Conservation (phyloP, 2,113 vertebrate genomes). For the Pterocles orientalis region DNA sequence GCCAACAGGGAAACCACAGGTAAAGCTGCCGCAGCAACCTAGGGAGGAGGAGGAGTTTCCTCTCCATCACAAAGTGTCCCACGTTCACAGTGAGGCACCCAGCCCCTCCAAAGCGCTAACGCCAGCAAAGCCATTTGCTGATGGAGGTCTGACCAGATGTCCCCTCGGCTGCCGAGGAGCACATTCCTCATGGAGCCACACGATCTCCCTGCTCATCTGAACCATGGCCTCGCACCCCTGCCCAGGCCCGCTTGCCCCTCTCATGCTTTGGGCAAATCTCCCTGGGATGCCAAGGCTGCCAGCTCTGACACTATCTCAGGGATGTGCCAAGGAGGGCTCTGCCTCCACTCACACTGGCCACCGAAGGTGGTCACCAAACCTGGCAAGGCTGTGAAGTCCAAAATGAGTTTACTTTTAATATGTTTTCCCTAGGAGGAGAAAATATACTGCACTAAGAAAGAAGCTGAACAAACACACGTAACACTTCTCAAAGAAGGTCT, state of each 20-base stretch:
- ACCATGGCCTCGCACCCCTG: fast-evolving
- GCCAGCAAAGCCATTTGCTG: neutral
- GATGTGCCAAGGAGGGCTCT: neutral
- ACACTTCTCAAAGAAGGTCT: neutral
- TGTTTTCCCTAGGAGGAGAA: neutral
- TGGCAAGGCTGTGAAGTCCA: fast-evolving
- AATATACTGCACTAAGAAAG: neutral
- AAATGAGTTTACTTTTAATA: neutral
- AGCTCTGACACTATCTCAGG: fast-evolving
- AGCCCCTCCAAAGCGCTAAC: neutral
- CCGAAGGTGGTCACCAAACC: neutral
- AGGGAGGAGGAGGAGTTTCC: neutral
- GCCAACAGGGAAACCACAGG: neutral
- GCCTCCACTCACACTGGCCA: neutral
- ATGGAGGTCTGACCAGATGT: neutral
- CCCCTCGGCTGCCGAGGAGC: neutral
- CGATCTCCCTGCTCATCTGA: neutral
- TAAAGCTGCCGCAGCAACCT: neutral
- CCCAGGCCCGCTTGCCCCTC: fast-evolving
- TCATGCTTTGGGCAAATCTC: fast-evolving
- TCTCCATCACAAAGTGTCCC: neutral
- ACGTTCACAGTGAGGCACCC: neutral
- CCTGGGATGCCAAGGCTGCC: fast-evolving
- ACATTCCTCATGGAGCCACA: fast-evolving
- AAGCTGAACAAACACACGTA: neutral